A percentile compares a stretch with the other conserved stretches of the same genome.
Conservation (phyloP, 2,113 vertebrate genomes). For the Saimiri boliviensis region DNA sequence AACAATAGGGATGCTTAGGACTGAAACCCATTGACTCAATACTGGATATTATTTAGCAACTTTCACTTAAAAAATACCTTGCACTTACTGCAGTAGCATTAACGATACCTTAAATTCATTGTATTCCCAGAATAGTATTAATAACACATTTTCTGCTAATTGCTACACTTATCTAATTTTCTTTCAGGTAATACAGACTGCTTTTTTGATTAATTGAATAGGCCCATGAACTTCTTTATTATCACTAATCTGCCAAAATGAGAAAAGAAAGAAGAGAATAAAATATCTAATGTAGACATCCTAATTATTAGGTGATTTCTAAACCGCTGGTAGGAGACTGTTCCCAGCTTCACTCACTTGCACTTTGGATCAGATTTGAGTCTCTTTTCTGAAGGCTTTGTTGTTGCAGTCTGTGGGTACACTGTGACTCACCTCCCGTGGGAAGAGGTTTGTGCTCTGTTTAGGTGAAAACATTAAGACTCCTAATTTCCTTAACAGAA, state of each 20-base stretch:
- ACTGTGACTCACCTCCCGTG: background rate
- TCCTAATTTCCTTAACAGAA: background rate
- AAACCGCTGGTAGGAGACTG: background rate
- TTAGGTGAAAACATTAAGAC: background rate
- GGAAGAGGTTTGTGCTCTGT: background rate
- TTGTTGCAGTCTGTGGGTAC: background rate
- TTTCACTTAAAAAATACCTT: background rate
- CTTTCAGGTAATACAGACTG: background rate
- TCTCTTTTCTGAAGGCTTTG: background rate
- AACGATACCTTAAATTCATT: background rate
- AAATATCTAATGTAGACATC: background rate
- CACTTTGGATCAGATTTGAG: background rate
- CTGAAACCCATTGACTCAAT: background rate
- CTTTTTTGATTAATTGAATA: constrained; percentile 15
- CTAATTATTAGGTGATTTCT: constrained; percentile 13
- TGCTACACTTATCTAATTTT: constrained; percentile 19
- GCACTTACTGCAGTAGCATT: background rate
- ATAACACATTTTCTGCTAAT: background rate
- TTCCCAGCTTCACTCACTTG: background rate
- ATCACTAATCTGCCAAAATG: background rate
- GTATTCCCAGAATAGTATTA: background rate
- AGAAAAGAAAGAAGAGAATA: background rate
- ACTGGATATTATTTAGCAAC: background rate
- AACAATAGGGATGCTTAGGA: background rate
- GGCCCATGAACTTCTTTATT: background rate